Base-by-base conservation (phyloP, 2,888 invertebrate species). In the Acleris laterana region DNA sequence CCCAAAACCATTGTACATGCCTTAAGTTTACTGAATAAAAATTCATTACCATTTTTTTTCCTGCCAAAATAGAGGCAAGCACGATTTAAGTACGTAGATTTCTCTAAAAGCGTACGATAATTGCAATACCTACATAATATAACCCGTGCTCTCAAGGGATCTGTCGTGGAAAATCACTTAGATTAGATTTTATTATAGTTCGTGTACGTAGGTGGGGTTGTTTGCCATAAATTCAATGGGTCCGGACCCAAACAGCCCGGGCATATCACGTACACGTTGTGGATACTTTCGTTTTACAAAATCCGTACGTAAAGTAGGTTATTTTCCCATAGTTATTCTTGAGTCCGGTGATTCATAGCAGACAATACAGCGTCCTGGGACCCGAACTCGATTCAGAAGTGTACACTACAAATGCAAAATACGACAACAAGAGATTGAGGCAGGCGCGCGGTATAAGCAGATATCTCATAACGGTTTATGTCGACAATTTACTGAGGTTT, bases 401-500 rank as follows among this genome's bases (percentile, higher is more conserved):
- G 74, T 79, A 78, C 70, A 78, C 78, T 82, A 71, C 72, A 78
- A 74, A 84, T 85, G 80, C 79, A 83, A 85, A 87, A 81, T 82
- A 80, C 76, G 75, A 72, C 77, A 78, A 75, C 79, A 75, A 79
- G 80, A 81, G 80, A 81, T 82, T 78, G 78, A 77, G 76, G 74
- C 77, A 78, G 77, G 74, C 81, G 77, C 79, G 81, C 75, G 79
- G 80, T 80, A 76, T 81, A 80, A 82, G 81, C 78, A 80, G 80
- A 82, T 82, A 83, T 83, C 84, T 87, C 85, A 83, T 85, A 86
- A 85, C 82, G 78, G 83, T 87, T 87, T 88, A 84, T 86, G 84
- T 82, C 81, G 82, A 85, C 85, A 84, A 82, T 87, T 85, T 85
- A 82, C 85, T 77, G 77, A 78, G 82, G 70, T 61, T 64, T 57